Conservation (phyloP, 2,888 invertebrate species). For the Fabriciana adippe region DNA sequence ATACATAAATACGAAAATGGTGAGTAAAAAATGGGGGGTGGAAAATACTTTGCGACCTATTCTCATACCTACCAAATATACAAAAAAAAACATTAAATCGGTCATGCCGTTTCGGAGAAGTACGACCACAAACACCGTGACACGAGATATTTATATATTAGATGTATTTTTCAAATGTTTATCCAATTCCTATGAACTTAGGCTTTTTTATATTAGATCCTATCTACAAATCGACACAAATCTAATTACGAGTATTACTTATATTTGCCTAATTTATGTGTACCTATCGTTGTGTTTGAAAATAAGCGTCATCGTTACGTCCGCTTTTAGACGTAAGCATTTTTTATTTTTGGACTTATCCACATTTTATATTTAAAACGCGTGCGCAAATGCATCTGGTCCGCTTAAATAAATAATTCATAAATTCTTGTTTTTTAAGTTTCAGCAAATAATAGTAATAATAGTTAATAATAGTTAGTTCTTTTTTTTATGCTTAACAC, state of each 20-base stretch:
- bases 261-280: neutral
- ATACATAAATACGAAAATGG: too few species aligned
- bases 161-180: neutral
- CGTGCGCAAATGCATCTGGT: slow-evolving; percentile 12
- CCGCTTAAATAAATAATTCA: slow-evolving; percentile 3
- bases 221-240: neutral
- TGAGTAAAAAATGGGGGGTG: too few species aligned
- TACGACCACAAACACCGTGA: too few species aligned
- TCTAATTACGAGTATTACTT: neutral
- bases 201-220: too few species aligned
- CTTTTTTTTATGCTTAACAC: too few species aligned
- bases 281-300: slow-evolving; percentile 1
- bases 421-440: neutral
- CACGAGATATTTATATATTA: too few species aligned
- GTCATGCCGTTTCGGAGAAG: too few species aligned
- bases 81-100: too few species aligned
- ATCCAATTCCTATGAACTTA: neutral
- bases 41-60: too few species aligned
- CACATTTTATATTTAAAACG: slow-evolving; percentile 18
- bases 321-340: neutral
- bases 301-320: slow-evolving; percentile 21
- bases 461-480: too few species aligned
- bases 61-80: too few species aligned
- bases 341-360: slow-evolving; percentile 18
- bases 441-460: neutral